Conservation (phyloP, 2,888 invertebrate genomes). For the Ophion ellenae region DNA sequence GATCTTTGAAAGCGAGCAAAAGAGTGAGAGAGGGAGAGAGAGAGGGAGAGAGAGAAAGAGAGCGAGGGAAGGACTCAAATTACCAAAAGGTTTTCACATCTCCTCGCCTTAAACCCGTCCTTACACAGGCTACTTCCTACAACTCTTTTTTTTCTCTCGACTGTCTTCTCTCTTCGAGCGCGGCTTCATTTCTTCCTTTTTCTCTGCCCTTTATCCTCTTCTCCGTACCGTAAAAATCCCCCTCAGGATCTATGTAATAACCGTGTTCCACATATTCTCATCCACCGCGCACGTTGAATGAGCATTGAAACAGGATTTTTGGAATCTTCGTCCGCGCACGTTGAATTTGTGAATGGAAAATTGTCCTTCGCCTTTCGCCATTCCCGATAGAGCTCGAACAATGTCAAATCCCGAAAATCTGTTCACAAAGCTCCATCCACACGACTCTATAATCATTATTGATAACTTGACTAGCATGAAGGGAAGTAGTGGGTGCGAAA, state of each 20-base stretch:
- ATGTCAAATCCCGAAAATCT: constrained; percentile 46
- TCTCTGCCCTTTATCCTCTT: constrained; percentile 53
- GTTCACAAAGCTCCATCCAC: background rate
- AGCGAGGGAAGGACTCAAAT: constrained; percentile 68
- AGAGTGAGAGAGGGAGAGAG: constrained; percentile 54
- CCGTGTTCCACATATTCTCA: constrained; percentile 51
- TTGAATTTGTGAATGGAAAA: constrained; percentile 61
- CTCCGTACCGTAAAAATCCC: constrained; percentile 36
- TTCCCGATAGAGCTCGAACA: constrained; percentile 47
- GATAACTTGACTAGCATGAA: background rate
- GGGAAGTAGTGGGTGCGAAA: no score
- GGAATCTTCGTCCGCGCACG: constrained; percentile 44
- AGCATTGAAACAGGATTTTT: constrained; percentile 63
- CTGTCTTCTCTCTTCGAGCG: constrained; percentile 35
- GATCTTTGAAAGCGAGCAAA: constrained; percentile 72
- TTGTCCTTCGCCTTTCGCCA: constrained; percentile 40
- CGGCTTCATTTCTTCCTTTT: constrained; percentile 6
- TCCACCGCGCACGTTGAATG: constrained; percentile 40
- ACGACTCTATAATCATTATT: background rate
- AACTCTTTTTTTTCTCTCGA: constrained; percentile 36
- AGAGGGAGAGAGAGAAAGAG: constrained; percentile 20
- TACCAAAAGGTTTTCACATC: constrained; percentile 65
- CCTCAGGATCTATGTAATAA: constrained; percentile 41
- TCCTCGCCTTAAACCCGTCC: constrained; percentile 49
- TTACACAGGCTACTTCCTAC: constrained; percentile 46